Base-by-base conservation (phyloP, 2,797 vertebrate species). In the Acestrorhynchus altus region DNA sequence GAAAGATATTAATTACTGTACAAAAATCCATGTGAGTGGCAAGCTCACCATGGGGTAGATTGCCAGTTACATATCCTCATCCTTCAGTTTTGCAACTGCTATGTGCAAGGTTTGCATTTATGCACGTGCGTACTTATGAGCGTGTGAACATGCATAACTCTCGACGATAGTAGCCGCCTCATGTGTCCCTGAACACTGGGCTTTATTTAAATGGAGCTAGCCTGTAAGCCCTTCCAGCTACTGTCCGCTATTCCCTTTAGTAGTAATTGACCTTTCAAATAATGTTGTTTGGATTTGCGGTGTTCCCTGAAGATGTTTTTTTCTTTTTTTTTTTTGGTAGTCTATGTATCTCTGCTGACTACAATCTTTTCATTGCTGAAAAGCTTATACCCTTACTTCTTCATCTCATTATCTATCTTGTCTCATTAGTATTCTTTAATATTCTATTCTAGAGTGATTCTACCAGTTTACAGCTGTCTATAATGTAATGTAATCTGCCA, bases 1-100 rank as follows among this genome's bases (percentile, higher is more conserved):
- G 90, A 87, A 88, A 91, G 85, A 88, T 87, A 89, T 90, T 92
- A 89, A 93, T 92, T 90, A 92, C 89, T 70, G 69, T 63, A 75
- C 56, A 69, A 76, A 18, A 42, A 88, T 87, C 85, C 47, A 81
- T 84, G 74, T 80, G 82, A 70, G 80, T 76, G 54, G 76, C 87
- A 90, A 90, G 86, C 83, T 88, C 88, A 92, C 91, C 86, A 84
- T 81, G 59, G 51, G 35, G 64, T 84, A 6, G 31, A 35, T 35
- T 40, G 6, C n/a, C 46, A 46, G 5, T 63, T 52, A 15, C 15
- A 40, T 44, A 31, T 52, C 3, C 2, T 26, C 16, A 11, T 65
- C 40, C 31, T 72, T 63, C 18, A 6, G 44, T n/a, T 47, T 39
- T 39, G 9, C 54, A 40, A 39, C 39, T 59, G 11, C 26, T 26